Percentiles rank a stretch among this genome's conserved stretches.
Evolutionary conservation across 2,888 invertebrate species (phyloP).

Genomic region (Apantesis nais): DNA sequence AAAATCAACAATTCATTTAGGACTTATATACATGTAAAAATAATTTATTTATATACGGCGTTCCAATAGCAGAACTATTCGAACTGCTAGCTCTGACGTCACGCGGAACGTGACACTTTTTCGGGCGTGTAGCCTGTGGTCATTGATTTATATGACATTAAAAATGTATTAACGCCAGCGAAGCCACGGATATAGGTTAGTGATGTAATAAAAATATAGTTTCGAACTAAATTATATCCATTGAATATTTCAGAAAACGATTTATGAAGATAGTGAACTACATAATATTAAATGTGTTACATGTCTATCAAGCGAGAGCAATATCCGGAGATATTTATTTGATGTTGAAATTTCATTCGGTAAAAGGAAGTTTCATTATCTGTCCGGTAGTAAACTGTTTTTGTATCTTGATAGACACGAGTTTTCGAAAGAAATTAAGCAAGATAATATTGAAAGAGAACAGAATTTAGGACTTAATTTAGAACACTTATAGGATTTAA

Average conservation of each 20-base stretch:
- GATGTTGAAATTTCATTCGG: not conserved
- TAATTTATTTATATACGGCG: too few species aligned
- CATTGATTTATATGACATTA: too few species aligned
- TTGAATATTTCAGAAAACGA: not conserved
- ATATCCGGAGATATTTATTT: not conserved
- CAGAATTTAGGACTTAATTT: too few species aligned
- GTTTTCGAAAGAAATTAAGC: not conserved
- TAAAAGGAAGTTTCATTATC: not conserved
- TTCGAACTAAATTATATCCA: not conserved
- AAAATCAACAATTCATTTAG: too few species aligned
- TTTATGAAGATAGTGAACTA: not conserved
- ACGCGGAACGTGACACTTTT: too few species aligned
- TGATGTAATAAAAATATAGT: not conserved
- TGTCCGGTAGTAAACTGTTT: not conserved
- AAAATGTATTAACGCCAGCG: too few species aligned
- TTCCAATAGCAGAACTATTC: too few species aligned
- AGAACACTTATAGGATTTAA: too few species aligned
- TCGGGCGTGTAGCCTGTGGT: too few species aligned
- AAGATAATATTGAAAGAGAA: not conserved
- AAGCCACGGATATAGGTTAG: too few species aligned
- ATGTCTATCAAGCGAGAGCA: not conserved
- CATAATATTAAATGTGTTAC: not conserved
- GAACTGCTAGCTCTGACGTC: too few species aligned
- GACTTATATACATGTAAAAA: too few species aligned
- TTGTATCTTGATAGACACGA: not conserved